These are phyloP conservation scores for Siderastrea radians DNA, from an alignment of 92 coral and sea anemone species.

Conservation along the genomic window DNA sequence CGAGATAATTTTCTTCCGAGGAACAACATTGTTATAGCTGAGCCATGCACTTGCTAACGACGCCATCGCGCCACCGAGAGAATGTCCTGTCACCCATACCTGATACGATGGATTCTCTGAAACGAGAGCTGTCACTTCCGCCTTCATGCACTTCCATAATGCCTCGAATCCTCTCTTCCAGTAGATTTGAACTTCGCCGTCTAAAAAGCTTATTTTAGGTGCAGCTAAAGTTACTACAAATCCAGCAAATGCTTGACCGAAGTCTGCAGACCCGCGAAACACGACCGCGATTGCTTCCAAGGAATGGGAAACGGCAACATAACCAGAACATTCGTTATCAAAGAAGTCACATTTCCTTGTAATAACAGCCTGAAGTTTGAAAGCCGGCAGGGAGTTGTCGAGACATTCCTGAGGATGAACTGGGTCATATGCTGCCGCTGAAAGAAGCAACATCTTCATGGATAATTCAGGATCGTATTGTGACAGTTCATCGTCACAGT, in stretches of 20 bases:
- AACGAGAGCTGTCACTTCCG: slow-evolving; percentile 28
- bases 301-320: slow-evolving; percentile 71
- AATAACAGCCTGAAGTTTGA: slow-evolving; percentile 27
- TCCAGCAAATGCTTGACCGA: slow-evolving; percentile 29
- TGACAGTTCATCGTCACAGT: slow-evolving; percentile 36
- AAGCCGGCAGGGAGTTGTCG: slow-evolving; percentile 33
- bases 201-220: slow-evolving; percentile 49
- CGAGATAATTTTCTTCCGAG: slow-evolving; percentile 33
- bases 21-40: slow-evolving; percentile 12
- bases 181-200: slow-evolving; percentile 71
- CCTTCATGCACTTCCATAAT: slow-evolving; percentile 27
- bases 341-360: slow-evolving; percentile 56
- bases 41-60: slow-evolving; percentile 46
- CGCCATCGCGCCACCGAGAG: slow-evolving; percentile 59
- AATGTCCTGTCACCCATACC: slow-evolving; percentile 58
- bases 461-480: slow-evolving; percentile 56
- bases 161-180: slow-evolving; percentile 48
- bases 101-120: slow-evolving; percentile 17
- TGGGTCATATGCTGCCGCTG: slow-evolving; percentile 70
- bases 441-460: slow-evolving; percentile 69
- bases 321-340: slow-evolving; percentile 65
- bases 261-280: slow-evolving; percentile 64
- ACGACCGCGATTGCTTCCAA: slow-evolving; percentile 55
- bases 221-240: slow-evolving; percentile 24
- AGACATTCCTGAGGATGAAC: slow-evolving; percentile 58